These are phyloP conservation scores for Chiloscyllium plagiosum DNA, from an alignment of 2,113 vertebrate genomes.

Conservation along the genomic window DNA sequence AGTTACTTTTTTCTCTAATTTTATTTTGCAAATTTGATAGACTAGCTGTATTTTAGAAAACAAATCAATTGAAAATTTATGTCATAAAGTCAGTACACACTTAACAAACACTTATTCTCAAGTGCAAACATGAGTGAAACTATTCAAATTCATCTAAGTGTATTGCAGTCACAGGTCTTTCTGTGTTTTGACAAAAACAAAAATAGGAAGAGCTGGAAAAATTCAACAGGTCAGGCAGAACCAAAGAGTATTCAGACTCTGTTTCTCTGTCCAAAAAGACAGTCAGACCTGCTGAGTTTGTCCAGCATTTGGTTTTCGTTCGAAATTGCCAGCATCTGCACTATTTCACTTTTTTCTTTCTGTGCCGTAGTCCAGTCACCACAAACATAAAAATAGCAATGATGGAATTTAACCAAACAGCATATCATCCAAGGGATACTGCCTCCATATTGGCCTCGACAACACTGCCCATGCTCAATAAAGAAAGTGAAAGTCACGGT, in stretches of 20 bases:
- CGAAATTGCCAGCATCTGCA: too few species aligned
- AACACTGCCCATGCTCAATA: not conserved
- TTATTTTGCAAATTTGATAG: not conserved
- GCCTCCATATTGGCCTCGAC: not conserved
- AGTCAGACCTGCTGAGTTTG: too few species aligned
- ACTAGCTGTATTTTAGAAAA: too few species aligned
- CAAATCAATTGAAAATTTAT: not conserved
- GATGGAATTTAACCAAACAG: not conserved
- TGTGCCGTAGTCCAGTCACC: not conserved
- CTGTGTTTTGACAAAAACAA: not conserved
- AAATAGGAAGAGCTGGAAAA: too few species aligned
- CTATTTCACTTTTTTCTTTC: too few species aligned
- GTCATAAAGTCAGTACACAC: not conserved
- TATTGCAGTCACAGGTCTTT: not conserved
- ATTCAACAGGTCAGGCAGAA: too few species aligned
- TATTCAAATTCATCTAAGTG: not conserved
- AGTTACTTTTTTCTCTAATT: conserved; percentile 30
- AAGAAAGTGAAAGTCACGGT: too few species aligned
- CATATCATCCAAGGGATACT: not conserved
- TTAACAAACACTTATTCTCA: not conserved
- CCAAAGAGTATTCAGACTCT: too few species aligned
- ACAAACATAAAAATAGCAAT: not conserved
- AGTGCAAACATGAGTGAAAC: not conserved
- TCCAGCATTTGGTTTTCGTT: too few species aligned
- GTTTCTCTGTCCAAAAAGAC: too few species aligned